phyloP scores from a whole-genome alignment of 2,113 vertebrate genomes.

The Glareola pratincola region DNA sequence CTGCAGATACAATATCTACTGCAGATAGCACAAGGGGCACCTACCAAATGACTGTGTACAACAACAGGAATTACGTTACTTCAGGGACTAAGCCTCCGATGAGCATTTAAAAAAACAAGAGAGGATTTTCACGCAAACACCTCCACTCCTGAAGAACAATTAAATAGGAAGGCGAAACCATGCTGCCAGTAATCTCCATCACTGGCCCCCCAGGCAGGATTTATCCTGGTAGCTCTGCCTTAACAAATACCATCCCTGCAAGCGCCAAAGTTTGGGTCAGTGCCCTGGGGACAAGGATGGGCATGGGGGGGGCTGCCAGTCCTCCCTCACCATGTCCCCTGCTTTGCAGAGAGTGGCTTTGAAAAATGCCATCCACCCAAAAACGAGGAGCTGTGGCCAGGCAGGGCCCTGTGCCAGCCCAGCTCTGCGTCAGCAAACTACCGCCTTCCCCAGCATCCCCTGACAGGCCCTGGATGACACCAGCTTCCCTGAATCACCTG shows the following conservation, averaged over 20 bases:
- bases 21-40: not conserved
- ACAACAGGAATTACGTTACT: not conserved
- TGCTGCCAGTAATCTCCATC: not conserved
- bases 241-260: not conserved
- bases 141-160: not conserved
- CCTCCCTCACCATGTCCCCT: fast-evolving
- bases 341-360: not conserved
- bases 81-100: not conserved
- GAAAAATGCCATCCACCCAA: not conserved
- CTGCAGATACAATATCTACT: not conserved
- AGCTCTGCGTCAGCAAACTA: not conserved
- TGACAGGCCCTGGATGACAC: not conserved
- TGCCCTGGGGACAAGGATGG: fast-evolving
- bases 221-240: not conserved
- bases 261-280: not conserved
- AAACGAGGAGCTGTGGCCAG: fast-evolving
- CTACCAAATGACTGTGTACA: not conserved
- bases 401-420: not conserved
- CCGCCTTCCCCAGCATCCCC: not conserved
- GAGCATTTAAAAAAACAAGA: not conserved
- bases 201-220: fast-evolving
- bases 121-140: not conserved
- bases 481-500: not conserved
- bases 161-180: fast-evolving
- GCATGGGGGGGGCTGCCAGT: fast-evolving